Base-by-base conservation (phyloP, 2,888 invertebrate genomes). In the Antheraea yamamai region DNA sequence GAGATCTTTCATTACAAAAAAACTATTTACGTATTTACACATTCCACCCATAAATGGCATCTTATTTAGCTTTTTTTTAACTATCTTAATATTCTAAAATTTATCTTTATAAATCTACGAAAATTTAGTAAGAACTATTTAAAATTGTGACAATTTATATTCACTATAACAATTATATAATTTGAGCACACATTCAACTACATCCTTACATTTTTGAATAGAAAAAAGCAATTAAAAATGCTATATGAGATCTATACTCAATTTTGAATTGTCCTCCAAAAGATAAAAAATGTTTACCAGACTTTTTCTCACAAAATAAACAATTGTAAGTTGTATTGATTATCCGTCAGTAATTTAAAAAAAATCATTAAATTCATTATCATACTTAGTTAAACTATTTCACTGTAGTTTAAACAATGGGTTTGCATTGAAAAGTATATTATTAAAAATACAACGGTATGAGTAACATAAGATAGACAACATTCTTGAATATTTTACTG, bases 11-110 rank as follows among this genome's bases (percentile, higher is more conserved):
- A 64, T 61, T 58, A 73, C 39, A 35, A 39, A 35, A 39, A 66
- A 73, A 73, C 61, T 61, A 70, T 70, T 47, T 74, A 70, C 20
- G 39, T 74, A 74, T 74, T 58, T 74, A 61, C 61, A 74, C 74
- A 74, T 47, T 73, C 23, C 14, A 61, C 39, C 61, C 23, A 74
- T 10, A 52, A 74, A 74, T 74, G 74, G 71, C 71, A 74, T 35
- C 52, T 30, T 66, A 74, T 70, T 70, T 39, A 39, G 2, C 14
- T 2, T 68, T 35, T 16, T 68, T 68, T 68, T 68, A 20, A 39
- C 20, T 2, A 35, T 23, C 20, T 39, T 66, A 66, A 23, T 8
- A 8, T 20, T 16, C 68, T 68, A 68, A 4, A 0, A 68, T 39
- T 68, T 68, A 4, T 39, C 8, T 18, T 14, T 16, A 1, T 20